Conservation (phyloP, 2,888 invertebrate genomes). For the Acholoe squamosa region DNA sequence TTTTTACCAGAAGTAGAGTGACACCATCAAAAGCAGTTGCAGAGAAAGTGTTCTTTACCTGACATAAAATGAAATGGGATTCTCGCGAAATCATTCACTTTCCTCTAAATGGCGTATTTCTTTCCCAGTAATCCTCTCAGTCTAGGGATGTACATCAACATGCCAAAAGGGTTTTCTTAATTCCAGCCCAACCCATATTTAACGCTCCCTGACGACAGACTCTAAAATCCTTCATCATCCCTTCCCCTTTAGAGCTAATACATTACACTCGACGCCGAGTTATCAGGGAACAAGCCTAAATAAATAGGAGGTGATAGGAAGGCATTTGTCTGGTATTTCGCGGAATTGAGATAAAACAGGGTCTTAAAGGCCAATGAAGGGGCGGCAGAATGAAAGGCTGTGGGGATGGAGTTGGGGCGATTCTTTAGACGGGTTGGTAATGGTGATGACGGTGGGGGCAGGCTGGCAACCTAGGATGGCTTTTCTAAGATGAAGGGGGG, state of each 20-base stretch:
- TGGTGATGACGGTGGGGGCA: background rate
- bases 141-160: too few relatives aligned
- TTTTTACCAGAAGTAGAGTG: too few relatives aligned
- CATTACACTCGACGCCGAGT: background rate
- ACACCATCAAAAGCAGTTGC: too few relatives aligned
- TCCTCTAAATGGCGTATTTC: too few relatives aligned
- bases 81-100: too few relatives aligned
- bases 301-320: conserved; percentile 3
- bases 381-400: background rate
- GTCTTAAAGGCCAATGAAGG: background rate
- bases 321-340: conserved; percentile 12
- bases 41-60: too few relatives aligned
- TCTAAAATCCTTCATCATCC: background rate
- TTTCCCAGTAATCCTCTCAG: too few relatives aligned
- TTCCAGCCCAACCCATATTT: background rate
- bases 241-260: background rate
- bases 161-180: too few relatives aligned
- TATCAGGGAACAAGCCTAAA: conserved; percentile 22
- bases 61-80: too few relatives aligned
- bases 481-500: background rate
- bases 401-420: background rate
- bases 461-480: conserved; percentile 22
- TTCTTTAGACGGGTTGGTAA: background rate
- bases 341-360: conserved; percentile 29
- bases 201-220: background rate